Conservation (phyloP, 1,140 invertebrate genomes). For the Orchesella cincta region DNA sequence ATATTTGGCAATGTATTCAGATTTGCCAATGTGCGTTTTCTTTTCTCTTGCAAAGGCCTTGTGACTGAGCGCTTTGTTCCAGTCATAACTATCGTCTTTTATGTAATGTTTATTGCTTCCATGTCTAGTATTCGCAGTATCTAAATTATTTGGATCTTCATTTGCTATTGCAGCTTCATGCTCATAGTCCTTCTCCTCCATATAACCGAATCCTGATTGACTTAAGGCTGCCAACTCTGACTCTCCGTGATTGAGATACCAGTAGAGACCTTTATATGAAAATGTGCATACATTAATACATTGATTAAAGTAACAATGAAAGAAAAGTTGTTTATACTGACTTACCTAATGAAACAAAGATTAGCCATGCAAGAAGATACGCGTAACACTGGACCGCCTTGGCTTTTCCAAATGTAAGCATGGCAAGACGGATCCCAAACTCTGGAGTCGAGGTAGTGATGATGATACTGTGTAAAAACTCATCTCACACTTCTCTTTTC, state of each 20-base stretch:
- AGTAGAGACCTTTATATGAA: conserved; percentile 33
- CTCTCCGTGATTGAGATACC: conserved; percentile 36
- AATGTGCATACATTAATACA: too few species aligned
- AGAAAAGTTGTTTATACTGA: not conserved
- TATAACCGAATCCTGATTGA: conserved; percentile 26
- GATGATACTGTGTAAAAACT: not conserved
- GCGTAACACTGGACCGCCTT: conserved; percentile 32
- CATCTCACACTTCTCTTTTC: too few species aligned
- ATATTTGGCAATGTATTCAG: not conserved
- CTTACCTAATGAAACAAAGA: conserved; percentile 47
- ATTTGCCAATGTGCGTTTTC: not conserved
- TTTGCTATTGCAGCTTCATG: not conserved
- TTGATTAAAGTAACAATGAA: not conserved
- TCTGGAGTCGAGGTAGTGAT: not conserved
- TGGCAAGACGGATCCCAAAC: not conserved
- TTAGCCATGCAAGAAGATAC: conserved; percentile 46
- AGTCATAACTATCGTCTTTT: conserved; percentile 19
- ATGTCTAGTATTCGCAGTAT: not conserved
- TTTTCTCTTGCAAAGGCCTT: conserved; percentile 23
- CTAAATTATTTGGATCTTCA: conserved; percentile 7
- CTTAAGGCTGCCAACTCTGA: conserved; percentile 23
- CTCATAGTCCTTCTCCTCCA: conserved; percentile 17
- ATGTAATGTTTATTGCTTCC: conserved; percentile 3
- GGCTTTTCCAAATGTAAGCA: conserved; percentile 26
- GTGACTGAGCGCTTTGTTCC: not conserved